phyloP scores from a whole-genome alignment of 1,140 invertebrate species.

The Brevipalpus yothersi region DNA sequence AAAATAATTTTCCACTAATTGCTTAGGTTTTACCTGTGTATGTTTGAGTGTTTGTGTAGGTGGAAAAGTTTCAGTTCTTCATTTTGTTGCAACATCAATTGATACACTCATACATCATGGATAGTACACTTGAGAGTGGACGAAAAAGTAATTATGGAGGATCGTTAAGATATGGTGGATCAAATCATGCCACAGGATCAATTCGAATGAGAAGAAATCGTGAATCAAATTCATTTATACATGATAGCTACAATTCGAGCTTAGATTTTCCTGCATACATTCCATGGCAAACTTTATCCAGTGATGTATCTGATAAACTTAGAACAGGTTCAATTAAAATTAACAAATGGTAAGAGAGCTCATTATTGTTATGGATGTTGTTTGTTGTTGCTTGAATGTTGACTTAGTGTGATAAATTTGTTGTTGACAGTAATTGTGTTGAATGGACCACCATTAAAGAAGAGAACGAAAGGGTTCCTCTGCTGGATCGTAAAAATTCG shows the following conservation, averaged over 20 bases:
- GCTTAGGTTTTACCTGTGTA: no score
- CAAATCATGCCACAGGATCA: neutral
- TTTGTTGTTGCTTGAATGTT: neutral
- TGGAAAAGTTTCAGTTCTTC: no score
- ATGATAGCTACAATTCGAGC: slow-evolving; percentile 13
- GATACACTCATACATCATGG: neutral
- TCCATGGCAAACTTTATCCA: slow-evolving; percentile 13
- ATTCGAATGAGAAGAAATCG: neutral
- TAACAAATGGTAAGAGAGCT: slow-evolving; percentile 9
- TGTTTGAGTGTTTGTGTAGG: no score
- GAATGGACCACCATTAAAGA: slow-evolving; percentile 13
- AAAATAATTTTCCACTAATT: no score
- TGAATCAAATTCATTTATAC: slow-evolving; percentile 8
- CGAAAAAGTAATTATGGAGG: neutral
- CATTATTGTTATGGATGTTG: neutral
- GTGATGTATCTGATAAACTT: slow-evolving; percentile 12
- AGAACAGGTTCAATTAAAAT: slow-evolving; percentile 13
- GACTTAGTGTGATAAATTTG: neutral
- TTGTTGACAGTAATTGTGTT: slow-evolving; percentile 9
- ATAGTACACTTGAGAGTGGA: neutral
- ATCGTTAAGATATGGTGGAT: neutral
- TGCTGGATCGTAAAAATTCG: slow-evolving; percentile 5
- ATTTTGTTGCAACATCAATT: no score
- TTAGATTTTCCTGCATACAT: slow-evolving; percentile 14
- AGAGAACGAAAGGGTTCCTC: slow-evolving; percentile 9